These are phyloP conservation scores for Siphamia tubifer DNA, from an alignment of 2,113 vertebrate genomes.

Conservation along the genomic window DNA sequence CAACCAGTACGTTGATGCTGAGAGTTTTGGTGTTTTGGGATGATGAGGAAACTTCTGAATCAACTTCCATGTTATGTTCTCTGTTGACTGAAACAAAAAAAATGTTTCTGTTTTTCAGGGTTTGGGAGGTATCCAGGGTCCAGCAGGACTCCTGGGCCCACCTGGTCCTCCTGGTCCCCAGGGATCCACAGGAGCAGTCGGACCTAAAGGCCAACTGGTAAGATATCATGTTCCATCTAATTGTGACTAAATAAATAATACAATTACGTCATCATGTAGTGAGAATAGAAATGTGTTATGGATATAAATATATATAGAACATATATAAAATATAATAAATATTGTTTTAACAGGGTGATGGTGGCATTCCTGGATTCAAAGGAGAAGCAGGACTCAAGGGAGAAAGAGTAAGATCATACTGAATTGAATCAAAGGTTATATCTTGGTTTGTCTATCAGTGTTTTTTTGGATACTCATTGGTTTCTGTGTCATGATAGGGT, in stretches of 20 bases:
- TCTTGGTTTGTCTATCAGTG: neutral
- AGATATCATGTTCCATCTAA: neutral
- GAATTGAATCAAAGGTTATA: neutral
- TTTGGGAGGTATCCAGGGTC: conserved; percentile 84
- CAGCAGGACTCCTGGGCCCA: conserved; percentile 84
- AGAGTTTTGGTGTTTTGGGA: neutral
- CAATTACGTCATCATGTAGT: too few species aligned
- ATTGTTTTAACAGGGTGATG: conserved; percentile 84
- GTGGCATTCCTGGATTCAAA: conserved; percentile 90
- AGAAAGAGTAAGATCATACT: conserved; percentile 83
- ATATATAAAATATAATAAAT: too few species aligned
- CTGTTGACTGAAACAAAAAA: neutral
- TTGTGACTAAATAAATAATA: too few species aligned
- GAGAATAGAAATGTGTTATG: too few species aligned
- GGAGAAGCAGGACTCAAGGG: conserved; percentile 95
- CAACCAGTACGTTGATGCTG: conserved; percentile 35
- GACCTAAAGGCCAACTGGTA: conserved; percentile 94
- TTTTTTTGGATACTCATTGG: neutral
- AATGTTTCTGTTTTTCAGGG: conserved; percentile 76
- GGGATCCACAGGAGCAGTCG: conserved; percentile 87
- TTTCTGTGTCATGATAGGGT: conserved; percentile 77
- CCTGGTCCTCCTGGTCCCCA: conserved; percentile 89
- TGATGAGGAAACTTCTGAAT: neutral
- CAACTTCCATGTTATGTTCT: too few species aligned
- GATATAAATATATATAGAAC: too few species aligned